Evolutionary conservation across 2,113 vertebrate genomes (phyloP), one percentile per base, ranked within the genome.

Genomic region (Panthera tigris): DNA sequence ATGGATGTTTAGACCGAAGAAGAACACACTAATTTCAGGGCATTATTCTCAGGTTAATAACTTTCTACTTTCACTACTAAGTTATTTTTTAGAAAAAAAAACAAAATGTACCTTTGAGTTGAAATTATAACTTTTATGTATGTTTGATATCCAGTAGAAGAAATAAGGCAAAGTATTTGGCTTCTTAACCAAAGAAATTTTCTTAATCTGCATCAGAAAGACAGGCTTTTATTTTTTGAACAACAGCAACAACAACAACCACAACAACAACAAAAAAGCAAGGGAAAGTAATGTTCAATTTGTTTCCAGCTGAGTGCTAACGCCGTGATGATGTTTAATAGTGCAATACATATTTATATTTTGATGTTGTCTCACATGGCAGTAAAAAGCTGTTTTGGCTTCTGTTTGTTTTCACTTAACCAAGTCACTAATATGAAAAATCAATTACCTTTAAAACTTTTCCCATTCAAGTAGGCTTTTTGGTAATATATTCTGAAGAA

Each of bases 131-230:
- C 31, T 45, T 81, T 80, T 94, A 57, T 82, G n/a, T 91, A 23
- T 45, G 68, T 61, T 18, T 92, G 36, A 94, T 95, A 96, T 76
- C 91, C 18, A 88, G n/a, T 90, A 95, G 92, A 87, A 68, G 1
- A 91, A 83, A 80, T 52, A 74, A 91, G 45, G 25, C 25, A 57
- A 92, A 91, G 45, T 25, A 3, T n/a, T 41, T 87, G 33, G 39
- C 11, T 90, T 97, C 90, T 96, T 97, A 96, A 92, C 6, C 45
- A 86, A 82, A 90, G 13, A 97, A 89, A 50, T n/a, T 7, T 87
- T 48, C 25, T 93, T 97, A 94, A 80, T 95, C 16, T 95, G 89
- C 71, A 73, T 93, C 18, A 96, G 33, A 95, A 21, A 97, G 61
- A 71, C 41, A 61, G 18, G 29, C 31, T 68, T 95, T 31, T 96